A percentile compares a stretch with the other conserved stretches of the same genome.
Evolutionary conservation across 2,888 invertebrate species (phyloP).

Genomic region (Eupithecia inturbata): DNA sequence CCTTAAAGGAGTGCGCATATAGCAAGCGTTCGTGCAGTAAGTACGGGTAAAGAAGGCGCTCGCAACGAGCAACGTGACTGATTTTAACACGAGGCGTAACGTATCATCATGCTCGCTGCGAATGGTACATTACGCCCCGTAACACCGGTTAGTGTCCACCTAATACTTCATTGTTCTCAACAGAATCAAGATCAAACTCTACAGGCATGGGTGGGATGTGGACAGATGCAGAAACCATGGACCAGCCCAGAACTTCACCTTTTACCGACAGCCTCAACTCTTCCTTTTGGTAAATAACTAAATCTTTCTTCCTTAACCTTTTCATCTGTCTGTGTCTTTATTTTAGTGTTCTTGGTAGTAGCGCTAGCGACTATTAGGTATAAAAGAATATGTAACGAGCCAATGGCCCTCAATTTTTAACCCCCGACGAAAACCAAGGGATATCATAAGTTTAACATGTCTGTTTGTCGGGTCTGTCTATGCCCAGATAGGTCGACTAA

Average conservation of each 20-base stretch:
- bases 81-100: too few relatives aligned
- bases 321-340: slow-evolving; percentile 10
- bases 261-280: slow-evolving; percentile 80
- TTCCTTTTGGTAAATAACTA: slow-evolving; percentile 66
- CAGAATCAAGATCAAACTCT: slow-evolving; percentile 89
- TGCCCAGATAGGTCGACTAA: too few relatives aligned
- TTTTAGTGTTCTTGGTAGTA: neutral
- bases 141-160: too few relatives aligned
- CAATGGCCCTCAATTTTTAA: neutral
- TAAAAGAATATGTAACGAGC: neutral
- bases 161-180: slow-evolving; percentile 32
- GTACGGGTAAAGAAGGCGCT: too few relatives aligned
- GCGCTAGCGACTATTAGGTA: neutral
- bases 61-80: too few relatives aligned
- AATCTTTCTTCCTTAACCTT: neutral
- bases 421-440: neutral
- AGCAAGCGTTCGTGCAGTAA: too few relatives aligned
- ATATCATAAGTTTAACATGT: too few relatives aligned
- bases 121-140: too few relatives aligned
- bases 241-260: slow-evolving; percentile 79
- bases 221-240: slow-evolving; percentile 85
- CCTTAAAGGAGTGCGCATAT: too few relatives aligned
- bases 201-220: slow-evolving; percentile 79
- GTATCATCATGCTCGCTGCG: too few relatives aligned
- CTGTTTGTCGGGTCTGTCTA: too few relatives aligned